Percentiles rank a stretch among this genome's conserved stretches.
phyloP scores from a whole-genome alignment of 2,888 invertebrate genomes.

The Myathropa florea region DNA sequence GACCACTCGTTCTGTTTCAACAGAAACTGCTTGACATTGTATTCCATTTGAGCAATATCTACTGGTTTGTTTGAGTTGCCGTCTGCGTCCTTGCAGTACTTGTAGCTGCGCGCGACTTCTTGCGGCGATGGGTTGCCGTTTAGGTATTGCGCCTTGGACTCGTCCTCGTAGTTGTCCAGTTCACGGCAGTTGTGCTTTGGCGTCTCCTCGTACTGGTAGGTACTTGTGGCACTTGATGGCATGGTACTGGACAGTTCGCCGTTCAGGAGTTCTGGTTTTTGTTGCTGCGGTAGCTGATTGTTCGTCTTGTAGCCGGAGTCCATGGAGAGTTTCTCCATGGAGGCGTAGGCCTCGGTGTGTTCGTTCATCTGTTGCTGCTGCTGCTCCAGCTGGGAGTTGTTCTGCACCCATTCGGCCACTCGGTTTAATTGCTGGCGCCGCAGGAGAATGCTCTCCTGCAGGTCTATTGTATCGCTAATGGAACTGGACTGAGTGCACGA shows the following conservation, averaged over 20 bases:
- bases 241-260: slow-evolving; percentile 49
- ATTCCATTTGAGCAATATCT: slow-evolving; percentile 88
- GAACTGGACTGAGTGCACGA: slow-evolving; percentile 78
- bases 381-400: slow-evolving; percentile 82
- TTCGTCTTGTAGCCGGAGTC: slow-evolving; percentile 80
- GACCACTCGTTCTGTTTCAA: slow-evolving; percentile 83
- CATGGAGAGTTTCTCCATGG: slow-evolving; percentile 78
- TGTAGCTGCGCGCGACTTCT: slow-evolving; percentile 79
- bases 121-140: slow-evolving; percentile 71
- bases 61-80: slow-evolving; percentile 80
- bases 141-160: slow-evolving; percentile 17
- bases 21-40: slow-evolving; percentile 88
- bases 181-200: slow-evolving; percentile 41
- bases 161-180: slow-evolving; percentile 22
- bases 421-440: slow-evolving; percentile 85
- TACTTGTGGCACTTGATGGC: slow-evolving; percentile 54
- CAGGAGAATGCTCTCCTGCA: slow-evolving; percentile 81
- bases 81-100: slow-evolving; percentile 78
- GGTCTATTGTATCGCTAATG: slow-evolving; percentile 78
- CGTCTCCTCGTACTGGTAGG: slow-evolving; percentile 43
- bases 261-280: slow-evolving; percentile 27
- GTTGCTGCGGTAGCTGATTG: slow-evolving; percentile 74
- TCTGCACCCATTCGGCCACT: slow-evolving; percentile 90
- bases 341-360: slow-evolving; percentile 72
- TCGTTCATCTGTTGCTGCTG: slow-evolving; percentile 72